These are phyloP conservation scores for Mormyrus lacerda DNA, from an alignment of 2,113 vertebrate genomes.

Conservation along the genomic window DNA sequence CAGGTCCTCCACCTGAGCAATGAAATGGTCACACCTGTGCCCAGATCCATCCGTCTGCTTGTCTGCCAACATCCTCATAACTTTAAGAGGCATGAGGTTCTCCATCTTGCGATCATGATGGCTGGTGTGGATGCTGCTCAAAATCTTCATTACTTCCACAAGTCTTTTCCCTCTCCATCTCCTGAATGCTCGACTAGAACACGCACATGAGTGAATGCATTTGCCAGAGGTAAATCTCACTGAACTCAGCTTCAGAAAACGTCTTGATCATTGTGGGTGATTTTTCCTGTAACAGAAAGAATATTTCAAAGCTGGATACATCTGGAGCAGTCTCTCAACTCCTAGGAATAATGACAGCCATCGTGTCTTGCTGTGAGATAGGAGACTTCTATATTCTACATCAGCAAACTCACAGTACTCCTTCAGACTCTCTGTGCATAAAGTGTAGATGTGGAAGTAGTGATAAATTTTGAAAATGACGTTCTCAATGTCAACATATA, in stretches of 20 bases:
- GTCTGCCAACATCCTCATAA: conserved; percentile 25
- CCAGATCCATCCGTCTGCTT: conserved; percentile 24
- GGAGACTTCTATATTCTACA: conserved; percentile 22
- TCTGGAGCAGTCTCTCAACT: conserved; percentile 25
- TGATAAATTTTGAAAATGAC: conserved; percentile 32
- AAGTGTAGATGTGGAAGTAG: conserved; percentile 32
- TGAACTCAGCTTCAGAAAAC: conserved; percentile 32
- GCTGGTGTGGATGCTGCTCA: conserved; percentile 17
- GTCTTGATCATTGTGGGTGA: conserved; percentile 16
- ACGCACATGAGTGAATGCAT: conserved; percentile 31
- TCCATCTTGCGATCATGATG: conserved; percentile 24
- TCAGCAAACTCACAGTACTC: conserved; percentile 28
- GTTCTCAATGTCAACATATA: conserved; percentile 30
- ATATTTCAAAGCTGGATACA: conserved; percentile 32
- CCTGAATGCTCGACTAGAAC: conserved; percentile 18
- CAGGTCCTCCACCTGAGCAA: conserved; percentile 21
- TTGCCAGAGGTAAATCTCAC: conserved; percentile 35
- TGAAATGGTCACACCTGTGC: conserved; percentile 18
- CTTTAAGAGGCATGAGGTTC: conserved; percentile 33
- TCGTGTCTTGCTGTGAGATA: conserved; percentile 28
- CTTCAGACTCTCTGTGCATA: conserved; percentile 25
- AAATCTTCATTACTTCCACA: conserved; percentile 26
- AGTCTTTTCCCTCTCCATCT: conserved; percentile 29
- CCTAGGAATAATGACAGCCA: conserved; percentile 30
- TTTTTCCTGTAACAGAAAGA: conserved; percentile 31